Evolutionary conservation across 2,113 vertebrate species (phyloP), one percentile per base, ranked within the genome.

Genomic region (Pangasianodon hypophthalmus): DNA sequence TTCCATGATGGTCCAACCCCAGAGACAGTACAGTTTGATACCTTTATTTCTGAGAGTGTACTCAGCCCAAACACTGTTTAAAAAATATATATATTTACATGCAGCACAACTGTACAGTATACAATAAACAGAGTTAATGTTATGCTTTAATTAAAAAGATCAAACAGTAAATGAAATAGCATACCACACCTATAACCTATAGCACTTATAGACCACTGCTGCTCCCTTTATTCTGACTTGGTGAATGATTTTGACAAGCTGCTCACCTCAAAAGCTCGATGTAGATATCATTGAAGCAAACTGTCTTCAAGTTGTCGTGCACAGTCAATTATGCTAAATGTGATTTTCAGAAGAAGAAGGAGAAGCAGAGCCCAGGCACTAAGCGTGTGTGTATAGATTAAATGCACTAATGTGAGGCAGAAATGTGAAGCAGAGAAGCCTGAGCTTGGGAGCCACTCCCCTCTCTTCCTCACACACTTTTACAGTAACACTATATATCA

Each of bases 241-340:
- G 11, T 9, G 48, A n/a, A 81, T 77, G 19, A 0, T 13, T 46
- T 10, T 5, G 24, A 29, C 14, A 80, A 29, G 62, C 6, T 69
- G 41, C 84, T 86, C 62, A 86, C 84, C 84, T 86, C 21, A 84
- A 16, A 84, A 13, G 3, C 11, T 69, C 4, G 16, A 86, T 50
- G 84, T 21, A 48, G 41, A 67, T 85, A 29, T 86, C 62, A 86
- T 52, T 69, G 62, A 86, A 67, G 44, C 60, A 50, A 48, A 26
- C 4, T 19, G 11, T 62, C 32, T 46, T 41, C 16, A 41, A 48
- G 6, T 32, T 67, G 29, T 62, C 37, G 18, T 44, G 62, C 32
- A 84, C 82, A 62, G 21, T 83, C 29, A 84, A 29, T 19, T 48
- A 7, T 58, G 24, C 37, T 64, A 69, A n/a, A 52, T 52, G 16